Base-by-base conservation (phyloP, 2,113 vertebrate species). In the Phyllostomus discolor region DNA sequence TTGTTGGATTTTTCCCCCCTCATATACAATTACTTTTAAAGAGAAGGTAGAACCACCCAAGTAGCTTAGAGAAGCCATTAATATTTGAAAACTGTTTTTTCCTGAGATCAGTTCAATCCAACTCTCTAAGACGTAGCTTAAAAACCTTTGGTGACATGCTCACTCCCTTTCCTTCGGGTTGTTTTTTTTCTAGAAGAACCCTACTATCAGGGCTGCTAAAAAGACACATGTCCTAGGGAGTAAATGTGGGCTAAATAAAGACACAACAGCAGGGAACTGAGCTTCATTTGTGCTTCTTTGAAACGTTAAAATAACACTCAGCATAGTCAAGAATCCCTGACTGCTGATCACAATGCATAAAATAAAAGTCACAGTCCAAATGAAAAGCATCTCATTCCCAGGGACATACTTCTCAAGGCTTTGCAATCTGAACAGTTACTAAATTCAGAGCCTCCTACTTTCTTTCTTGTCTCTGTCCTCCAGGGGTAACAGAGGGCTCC, bases 201-300 rank as follows among this genome's bases (percentile, higher is more conserved):
- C 59, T n/a, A 9, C 10, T 64, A 86, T 72, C 33, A 16, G 48
- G 33, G 26, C 52, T 95, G 83, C 94, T 96, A 69, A 96, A 86
- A 78, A 97, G 90, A 88, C 73, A 67, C 41, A 28, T 31, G 50
- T 95, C 95, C 79, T 84, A 54, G 79, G 59, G 75, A 83, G 86
- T 95, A 90, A 97, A 90, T 96, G 50, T 72, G 84, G 89, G 84
- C 79, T 46, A 94, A 97, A 81, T 94, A 64, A 94, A 97, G 97
- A 95, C 78, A 93, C 2, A 93, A 75, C 91, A 84, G 50, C 64
- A 84, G 96, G 95, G 69, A 87, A 78, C 16, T 38, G 41, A 35
- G 75, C 91, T 96, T 94, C 94, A 73, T 97, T 93, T 95, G 82
- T 48, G 89, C 62, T 96, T 38, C 79, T 96, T 96, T 97, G 93